Evolutionary conservation across 1,140 invertebrate genomes (phyloP).

Genomic region (Trachelipus rathkii): DNA sequence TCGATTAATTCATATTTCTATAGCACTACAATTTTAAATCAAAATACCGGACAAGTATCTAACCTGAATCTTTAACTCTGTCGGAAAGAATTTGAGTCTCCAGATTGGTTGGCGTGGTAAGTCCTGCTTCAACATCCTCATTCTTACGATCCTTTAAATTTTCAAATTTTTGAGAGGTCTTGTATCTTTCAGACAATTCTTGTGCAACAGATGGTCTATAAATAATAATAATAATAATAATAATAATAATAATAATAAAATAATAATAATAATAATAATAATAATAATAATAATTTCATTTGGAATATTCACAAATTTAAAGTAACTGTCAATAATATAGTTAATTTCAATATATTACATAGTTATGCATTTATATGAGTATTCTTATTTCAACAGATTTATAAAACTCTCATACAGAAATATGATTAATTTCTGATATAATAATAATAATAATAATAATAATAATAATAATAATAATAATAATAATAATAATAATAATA

Average conservation of each 20-base stretch:
- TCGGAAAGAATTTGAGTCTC: conserved; percentile 45
- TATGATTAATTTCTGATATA: too few relatives aligned
- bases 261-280: too few relatives aligned
- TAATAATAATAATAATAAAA: too few relatives aligned
- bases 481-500: too few relatives aligned
- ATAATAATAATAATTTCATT: too few relatives aligned
- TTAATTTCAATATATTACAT: too few relatives aligned
- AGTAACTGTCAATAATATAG: too few relatives aligned
- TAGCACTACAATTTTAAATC: not conserved
- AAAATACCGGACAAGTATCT: conserved; percentile 22
- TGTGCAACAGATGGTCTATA: conserved; percentile 53
- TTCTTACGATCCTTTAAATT: conserved; percentile 44
- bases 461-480: too few relatives aligned
- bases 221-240: conserved; percentile 30
- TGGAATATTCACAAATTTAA: too few relatives aligned
- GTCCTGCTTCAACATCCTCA: conserved; percentile 54
- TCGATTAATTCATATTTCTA: not conserved
- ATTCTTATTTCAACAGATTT: too few relatives aligned
- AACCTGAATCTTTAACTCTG: conserved; percentile 46
- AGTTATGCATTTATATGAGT: too few relatives aligned
- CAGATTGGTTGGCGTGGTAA: conserved; percentile 29
- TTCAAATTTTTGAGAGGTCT: conserved; percentile 57
- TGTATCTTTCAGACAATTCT: conserved; percentile 56
- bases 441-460: conserved; percentile 29
- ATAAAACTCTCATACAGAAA: too few relatives aligned